phyloP scores from a whole-genome alignment of 2,797 vertebrate genomes.

The Malacoraja senta region DNA sequence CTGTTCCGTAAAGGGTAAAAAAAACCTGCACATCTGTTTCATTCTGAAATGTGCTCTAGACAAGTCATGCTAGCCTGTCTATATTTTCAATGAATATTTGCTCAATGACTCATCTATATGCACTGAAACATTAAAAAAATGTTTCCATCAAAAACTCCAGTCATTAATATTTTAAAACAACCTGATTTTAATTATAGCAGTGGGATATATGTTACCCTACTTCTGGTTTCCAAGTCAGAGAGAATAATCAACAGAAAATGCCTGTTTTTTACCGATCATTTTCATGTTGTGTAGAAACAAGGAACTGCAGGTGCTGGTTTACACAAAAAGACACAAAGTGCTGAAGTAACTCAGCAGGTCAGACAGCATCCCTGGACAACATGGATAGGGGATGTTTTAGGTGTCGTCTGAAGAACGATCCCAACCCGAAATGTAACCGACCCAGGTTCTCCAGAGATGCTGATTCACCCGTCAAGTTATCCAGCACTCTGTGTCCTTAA shows the following conservation, averaged over 20 bases:
- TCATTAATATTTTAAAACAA: not conserved
- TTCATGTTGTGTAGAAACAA: not conserved
- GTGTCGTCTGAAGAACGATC: too few species aligned
- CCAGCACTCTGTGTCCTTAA: too few species aligned
- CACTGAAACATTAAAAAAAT: not conserved
- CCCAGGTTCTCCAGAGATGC: too few species aligned
- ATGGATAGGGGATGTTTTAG: too few species aligned
- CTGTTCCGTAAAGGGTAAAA: conserved; percentile 1
- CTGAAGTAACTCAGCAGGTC: too few species aligned
- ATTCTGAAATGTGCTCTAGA: not conserved
- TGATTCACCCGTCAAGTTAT: too few species aligned
- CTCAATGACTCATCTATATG: not conserved
- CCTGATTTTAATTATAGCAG: not conserved
- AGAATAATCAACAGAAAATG: not conserved
- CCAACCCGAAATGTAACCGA: too few species aligned
- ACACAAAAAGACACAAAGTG: too few species aligned
- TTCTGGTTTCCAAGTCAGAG: not conserved
- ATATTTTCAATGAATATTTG: conserved; percentile 9
- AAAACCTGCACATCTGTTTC: conserved; percentile 22
- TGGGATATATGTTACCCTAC: not conserved
- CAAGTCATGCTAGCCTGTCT: not conserved
- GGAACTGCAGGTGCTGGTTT: too few species aligned
- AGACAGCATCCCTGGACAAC: too few species aligned
- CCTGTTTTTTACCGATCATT: not conserved
- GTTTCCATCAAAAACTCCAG: conserved; percentile 2